These are phyloP conservation scores for Hypsopygia costalis DNA, from an alignment of 2,888 invertebrate genomes.

Conservation along the genomic window DNA sequence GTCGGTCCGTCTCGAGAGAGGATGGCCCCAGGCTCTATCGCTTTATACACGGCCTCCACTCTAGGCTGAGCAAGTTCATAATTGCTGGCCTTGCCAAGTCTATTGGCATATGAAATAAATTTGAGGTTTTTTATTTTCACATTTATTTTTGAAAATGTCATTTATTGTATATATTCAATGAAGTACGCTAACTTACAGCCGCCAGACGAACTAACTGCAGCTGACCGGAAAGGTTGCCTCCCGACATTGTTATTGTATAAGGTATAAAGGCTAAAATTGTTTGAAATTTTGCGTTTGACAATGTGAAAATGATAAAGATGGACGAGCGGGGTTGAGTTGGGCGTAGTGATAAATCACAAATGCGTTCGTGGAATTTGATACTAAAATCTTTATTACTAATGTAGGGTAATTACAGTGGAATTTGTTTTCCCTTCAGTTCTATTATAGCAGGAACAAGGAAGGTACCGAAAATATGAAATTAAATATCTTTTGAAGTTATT, in stretches of 20 bases:
- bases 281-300: slow-evolving; percentile 2
- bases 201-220: neutral
- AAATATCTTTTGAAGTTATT: too few relatives aligned
- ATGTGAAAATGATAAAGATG: slow-evolving; percentile 16
- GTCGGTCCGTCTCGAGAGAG: too few relatives aligned
- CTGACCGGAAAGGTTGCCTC: neutral
- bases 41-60: too few relatives aligned
- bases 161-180: too few relatives aligned
- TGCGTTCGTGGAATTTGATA: slow-evolving; percentile 9
- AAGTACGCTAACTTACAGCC: too few relatives aligned
- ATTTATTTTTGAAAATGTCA: too few relatives aligned
- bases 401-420: slow-evolving; percentile 8
- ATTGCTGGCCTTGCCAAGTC: too few relatives aligned
- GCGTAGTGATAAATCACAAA: slow-evolving; percentile 15
- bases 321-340: slow-evolving; percentile 10
- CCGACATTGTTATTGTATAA: slow-evolving; percentile 1
- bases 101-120: too few relatives aligned
- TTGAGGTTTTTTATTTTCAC: too few relatives aligned
- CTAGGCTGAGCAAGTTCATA: too few relatives aligned
- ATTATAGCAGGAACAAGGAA: too few relatives aligned
- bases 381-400: slow-evolving; percentile 8
- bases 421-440: neutral
- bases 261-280: neutral
- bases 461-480: neutral
- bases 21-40: too few relatives aligned